Conservation (phyloP, 2,113 vertebrate genomes). For the Plectropomus leopardus region DNA sequence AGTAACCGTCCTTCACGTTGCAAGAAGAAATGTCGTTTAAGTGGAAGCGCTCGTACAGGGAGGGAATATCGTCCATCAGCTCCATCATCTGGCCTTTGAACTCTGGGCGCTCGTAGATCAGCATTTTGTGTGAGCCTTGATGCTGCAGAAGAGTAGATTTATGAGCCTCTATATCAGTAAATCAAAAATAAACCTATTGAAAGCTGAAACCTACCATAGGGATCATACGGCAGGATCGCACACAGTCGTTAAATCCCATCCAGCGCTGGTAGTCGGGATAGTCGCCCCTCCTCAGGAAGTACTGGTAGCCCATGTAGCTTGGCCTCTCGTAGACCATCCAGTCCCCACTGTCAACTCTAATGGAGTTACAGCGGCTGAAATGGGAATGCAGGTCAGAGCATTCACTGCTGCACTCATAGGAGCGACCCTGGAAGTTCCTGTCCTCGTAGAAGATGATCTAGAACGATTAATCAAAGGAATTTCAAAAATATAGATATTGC, state of each 20-base stretch:
- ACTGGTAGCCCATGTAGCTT: constrained; percentile 82
- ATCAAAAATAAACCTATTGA: neutral
- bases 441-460: constrained; percentile 85
- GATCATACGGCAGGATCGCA: constrained; percentile 81
- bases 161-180: neutral
- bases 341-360: constrained; percentile 79
- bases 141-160: constrained; percentile 50
- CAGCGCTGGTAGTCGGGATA: constrained; percentile 83
- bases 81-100: constrained; percentile 80
- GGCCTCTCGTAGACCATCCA: constrained; percentile 84
- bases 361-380: constrained; percentile 85
- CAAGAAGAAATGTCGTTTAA: constrained; percentile 78
- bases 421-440: constrained; percentile 80
- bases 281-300: constrained; percentile 79
- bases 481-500: neutral
- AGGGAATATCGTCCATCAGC: constrained; percentile 78
- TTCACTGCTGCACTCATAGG: constrained; percentile 80
- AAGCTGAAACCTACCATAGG: constrained; percentile 57
- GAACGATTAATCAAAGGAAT: neutral
- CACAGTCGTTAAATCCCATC: constrained; percentile 83
- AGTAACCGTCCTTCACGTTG: constrained; percentile 80
- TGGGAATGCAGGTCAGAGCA: constrained; percentile 79
- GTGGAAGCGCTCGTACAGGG: constrained; percentile 77
- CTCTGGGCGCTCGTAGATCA: constrained; percentile 77
- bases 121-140: constrained; percentile 76